Percentiles rank a stretch among this genome's conserved stretches.
phyloP scores from a whole-genome alignment of 2,888 invertebrate genomes.

The Rhorus exstirpatorius region DNA sequence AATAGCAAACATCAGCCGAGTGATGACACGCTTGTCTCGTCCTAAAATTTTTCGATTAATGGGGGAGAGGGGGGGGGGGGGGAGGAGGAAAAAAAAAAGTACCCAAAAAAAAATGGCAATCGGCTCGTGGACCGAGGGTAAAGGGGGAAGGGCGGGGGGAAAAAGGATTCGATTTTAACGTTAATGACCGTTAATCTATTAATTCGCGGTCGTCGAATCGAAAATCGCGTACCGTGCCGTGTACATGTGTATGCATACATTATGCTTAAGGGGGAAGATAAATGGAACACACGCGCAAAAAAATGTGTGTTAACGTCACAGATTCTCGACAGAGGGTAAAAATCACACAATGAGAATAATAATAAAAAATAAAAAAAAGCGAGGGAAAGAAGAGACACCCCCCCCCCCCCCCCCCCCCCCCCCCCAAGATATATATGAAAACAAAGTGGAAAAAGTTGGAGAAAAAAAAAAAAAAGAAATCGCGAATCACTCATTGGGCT shows the following conservation, averaged over 20 bases:
- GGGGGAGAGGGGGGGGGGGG: background rate
- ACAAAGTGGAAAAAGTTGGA: too few species aligned
- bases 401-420: too few species aligned
- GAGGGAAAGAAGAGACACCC: conserved; percentile 4
- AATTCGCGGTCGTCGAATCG: conserved; percentile 30
- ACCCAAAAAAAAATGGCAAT: conserved; percentile 13
- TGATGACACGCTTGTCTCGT: conserved; percentile 81
- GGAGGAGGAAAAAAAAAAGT: background rate
- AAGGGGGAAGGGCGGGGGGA: too few species aligned
- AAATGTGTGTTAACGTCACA: conserved; percentile 49
- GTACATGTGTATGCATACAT: conserved; percentile 82
- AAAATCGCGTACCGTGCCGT: conserved; percentile 74
- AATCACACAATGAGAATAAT: conserved; percentile 54
- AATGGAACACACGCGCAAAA: conserved; percentile 47
- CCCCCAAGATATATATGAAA: too few species aligned
- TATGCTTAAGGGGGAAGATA: conserved; percentile 77
- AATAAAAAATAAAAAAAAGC: conserved; percentile 5
- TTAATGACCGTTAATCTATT: conserved; percentile 22
- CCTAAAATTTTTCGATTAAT: conserved; percentile 77
- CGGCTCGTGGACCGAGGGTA: background rate
- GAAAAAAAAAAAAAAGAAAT: conserved; percentile 8
- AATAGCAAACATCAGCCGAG: conserved; percentile 85
- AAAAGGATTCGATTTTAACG: conserved; percentile 6
- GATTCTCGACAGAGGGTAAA: conserved; percentile 40
- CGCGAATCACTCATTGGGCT: conserved; percentile 50